Evolutionary conservation across 1,140 invertebrate genomes (phyloP).

Genomic region (Stenopsyche tienmushanensis): DNA sequence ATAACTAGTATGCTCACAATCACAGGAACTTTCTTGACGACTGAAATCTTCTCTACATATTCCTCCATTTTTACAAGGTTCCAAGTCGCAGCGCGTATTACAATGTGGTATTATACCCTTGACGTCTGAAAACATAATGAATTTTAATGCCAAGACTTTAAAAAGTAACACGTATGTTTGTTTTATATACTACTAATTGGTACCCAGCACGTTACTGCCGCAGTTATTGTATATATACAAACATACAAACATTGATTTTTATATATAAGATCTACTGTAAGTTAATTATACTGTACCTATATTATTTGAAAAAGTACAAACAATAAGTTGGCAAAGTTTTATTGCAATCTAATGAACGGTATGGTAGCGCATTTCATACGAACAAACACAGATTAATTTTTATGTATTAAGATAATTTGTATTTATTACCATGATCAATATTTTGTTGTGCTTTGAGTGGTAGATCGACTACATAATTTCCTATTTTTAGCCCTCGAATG

Average conservation of each 20-base stretch:
- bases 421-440: slow-evolving; percentile 65
- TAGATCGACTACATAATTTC: slow-evolving; percentile 74
- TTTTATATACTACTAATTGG: too few species aligned
- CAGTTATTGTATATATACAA: too few species aligned
- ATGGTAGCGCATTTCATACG: too few species aligned
- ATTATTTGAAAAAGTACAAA: too few species aligned
- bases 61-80: slow-evolving; percentile 85
- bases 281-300: too few species aligned
- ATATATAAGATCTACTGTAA: too few species aligned
- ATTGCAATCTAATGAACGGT: too few species aligned
- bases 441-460: slow-evolving; percentile 68
- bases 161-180: neutral
- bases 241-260: neutral
- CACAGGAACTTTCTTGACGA: slow-evolving; percentile 79
- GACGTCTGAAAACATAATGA: slow-evolving; percentile 48
- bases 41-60: slow-evolving; percentile 87
- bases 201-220: too few species aligned
- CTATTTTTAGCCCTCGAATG: slow-evolving; percentile 85
- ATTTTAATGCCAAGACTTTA: neutral
- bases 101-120: slow-evolving; percentile 77
- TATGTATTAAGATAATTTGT: neutral
- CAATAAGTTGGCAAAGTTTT: too few species aligned
- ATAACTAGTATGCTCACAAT: slow-evolving; percentile 86
- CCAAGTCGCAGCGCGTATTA: slow-evolving; percentile 83
- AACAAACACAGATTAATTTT: too few species aligned